Conservation (phyloP, 2,888 invertebrate species). For the Thalpophila matura region DNA sequence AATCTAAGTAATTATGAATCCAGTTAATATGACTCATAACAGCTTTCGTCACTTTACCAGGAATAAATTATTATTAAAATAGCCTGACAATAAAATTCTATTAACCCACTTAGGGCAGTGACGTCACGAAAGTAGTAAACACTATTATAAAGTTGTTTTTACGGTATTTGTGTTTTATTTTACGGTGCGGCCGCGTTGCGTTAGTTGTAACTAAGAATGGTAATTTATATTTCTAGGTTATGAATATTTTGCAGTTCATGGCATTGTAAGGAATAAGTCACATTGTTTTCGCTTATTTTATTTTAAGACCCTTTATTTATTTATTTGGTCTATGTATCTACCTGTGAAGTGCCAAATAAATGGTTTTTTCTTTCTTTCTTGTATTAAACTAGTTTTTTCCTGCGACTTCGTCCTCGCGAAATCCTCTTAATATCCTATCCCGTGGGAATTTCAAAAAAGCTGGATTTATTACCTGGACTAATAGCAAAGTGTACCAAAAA, state of each 20-base stretch:
- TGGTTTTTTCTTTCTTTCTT: no score
- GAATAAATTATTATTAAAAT: slow-evolving; percentile 45
- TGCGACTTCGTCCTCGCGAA: no score
- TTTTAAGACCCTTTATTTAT: no score
- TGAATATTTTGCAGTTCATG: slow-evolving; percentile 31
- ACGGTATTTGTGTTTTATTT: slow-evolving; percentile 39
- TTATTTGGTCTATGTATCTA: no score
- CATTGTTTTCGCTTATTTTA: background rate
- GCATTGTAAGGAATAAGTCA: background rate
- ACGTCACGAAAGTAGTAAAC: slow-evolving; percentile 42
- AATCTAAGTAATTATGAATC: slow-evolving; percentile 47
- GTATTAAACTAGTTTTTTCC: no score
- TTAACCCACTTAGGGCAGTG: slow-evolving; percentile 53
- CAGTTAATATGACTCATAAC: slow-evolving; percentile 33
- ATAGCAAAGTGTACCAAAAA: no score
- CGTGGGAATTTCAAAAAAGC: no score
- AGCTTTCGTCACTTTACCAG: slow-evolving; percentile 41
- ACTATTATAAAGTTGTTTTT: slow-evolving; percentile 49
- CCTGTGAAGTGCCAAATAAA: no score
- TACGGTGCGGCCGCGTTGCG: slow-evolving; percentile 10
- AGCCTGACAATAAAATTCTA: slow-evolving; percentile 49
- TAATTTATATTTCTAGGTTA: slow-evolving; percentile 14
- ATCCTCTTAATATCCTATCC: no score
- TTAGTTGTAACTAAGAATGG: slow-evolving; percentile 19
- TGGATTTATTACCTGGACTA: no score